Base-by-base conservation (phyloP, 2,797 vertebrate species). In the Bufotes viridis region DNA sequence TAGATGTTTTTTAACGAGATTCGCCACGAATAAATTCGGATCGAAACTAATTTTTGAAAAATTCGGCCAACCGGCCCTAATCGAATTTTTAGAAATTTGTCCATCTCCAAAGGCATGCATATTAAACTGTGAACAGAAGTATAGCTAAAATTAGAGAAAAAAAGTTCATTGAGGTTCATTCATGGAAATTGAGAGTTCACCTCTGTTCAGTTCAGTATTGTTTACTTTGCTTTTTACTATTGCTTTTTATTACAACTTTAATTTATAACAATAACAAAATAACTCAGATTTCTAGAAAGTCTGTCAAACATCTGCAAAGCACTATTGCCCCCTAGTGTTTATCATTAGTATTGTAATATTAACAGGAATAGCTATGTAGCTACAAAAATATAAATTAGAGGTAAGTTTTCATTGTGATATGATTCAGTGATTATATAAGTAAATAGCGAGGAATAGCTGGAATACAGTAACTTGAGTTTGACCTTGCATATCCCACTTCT, bases 241-340 rank as follows among this genome's bases (percentile, higher is more conserved):
- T n/a, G 22, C 49, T 74, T 75, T 18, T 22, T 53, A 53, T 53
- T 75, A 7, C 11, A 75, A 53, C 49, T 75, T 53, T 22, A 53
- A 6, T 14, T 53, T 53, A 51, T 75, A 15, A 34, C 26, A 18
- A 17, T 18, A 55, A 55, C 49, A 76, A 51, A 76, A 14, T n/a
- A 53, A 3, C 18, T 53, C 5, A 78, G 75, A 24, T 53, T 78
- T 55, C 0, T 2, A 4, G 18, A 51, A 51, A 51, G 9, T 22
- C 42, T 51, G 3, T 49, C 22, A 22, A n/a, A 51, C 72, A 55
- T 11, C 10, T n/a, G 22, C 5, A 55, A 24, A 83, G 26, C 42
- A 58, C 60, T 55, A 55, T 14, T 84, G 63, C 87, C 87, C 63
- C 78, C 87, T 88, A 78, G 87, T 84, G 87, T 29, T 70, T 79